Percentiles rank a stretch among this genome's conserved stretches.
Conservation (phyloP, 2,113 vertebrate species). For the Perca flavescens region DNA sequence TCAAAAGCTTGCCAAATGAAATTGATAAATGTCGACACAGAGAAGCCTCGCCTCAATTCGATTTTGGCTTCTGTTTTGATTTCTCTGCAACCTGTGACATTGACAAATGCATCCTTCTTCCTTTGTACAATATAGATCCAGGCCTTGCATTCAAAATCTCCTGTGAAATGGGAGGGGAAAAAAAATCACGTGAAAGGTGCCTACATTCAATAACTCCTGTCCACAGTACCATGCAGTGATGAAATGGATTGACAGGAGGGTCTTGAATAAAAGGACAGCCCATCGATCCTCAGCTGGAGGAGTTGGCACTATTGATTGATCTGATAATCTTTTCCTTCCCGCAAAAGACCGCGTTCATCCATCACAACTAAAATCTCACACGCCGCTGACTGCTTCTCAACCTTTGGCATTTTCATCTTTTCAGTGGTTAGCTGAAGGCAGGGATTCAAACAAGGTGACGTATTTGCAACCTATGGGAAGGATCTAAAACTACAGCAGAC, state of each 20-base stretch:
- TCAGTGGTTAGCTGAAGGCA: neutral
- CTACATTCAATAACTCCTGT: slow-evolving; percentile 26
- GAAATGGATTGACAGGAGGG: slow-evolving; percentile 22
- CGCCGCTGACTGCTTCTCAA: neutral
- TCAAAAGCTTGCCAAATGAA: neutral
- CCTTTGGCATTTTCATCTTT: neutral
- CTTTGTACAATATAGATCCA: slow-evolving; percentile 31
- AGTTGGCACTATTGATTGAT: neutral
- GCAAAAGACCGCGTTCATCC: neutral
- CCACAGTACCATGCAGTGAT: neutral
- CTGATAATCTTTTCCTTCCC: neutral
- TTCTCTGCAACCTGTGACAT: slow-evolving; percentile 36
- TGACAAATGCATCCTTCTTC: slow-evolving; percentile 48
- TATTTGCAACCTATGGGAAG: neutral
- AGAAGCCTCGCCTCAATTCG: slow-evolving; percentile 16
- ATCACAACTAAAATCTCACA: slow-evolving; percentile 7
- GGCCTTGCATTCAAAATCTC: neutral
- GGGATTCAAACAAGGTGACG: neutral
- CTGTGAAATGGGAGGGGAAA: neutral
- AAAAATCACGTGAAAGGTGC: neutral
- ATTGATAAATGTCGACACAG: slow-evolving; percentile 21
- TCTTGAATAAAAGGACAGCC: neutral
- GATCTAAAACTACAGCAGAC: too few species aligned
- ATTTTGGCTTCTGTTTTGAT: slow-evolving; percentile 30
- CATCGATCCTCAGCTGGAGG: slow-evolving; percentile 18